Conservation (phyloP, 1,140 invertebrate species). For the Odontomachus brunneus region DNA sequence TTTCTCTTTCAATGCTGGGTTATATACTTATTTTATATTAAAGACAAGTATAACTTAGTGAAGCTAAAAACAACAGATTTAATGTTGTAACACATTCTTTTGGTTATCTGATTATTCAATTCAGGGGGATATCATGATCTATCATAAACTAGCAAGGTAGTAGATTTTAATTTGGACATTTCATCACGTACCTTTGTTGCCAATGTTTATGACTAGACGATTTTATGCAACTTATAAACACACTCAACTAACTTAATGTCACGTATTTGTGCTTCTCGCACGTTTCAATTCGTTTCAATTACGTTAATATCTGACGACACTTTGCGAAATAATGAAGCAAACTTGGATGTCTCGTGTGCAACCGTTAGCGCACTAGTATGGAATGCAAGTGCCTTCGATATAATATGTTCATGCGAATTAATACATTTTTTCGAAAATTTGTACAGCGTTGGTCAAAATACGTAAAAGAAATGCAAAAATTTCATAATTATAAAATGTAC, state of each 20-base stretch:
- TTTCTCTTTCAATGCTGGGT: too few relatives aligned
- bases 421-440: conserved; percentile 12
- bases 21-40: too few relatives aligned
- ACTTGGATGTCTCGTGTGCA: too few relatives aligned
- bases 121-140: too few relatives aligned
- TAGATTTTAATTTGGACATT: neutral
- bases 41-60: too few relatives aligned
- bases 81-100: too few relatives aligned
- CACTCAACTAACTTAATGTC: neutral
- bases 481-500: neutral
- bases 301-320: neutral
- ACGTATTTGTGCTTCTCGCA: neutral
- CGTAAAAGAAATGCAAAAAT: neutral
- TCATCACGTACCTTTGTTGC: neutral
- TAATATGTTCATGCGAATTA: neutral
- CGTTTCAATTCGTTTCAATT: neutral
- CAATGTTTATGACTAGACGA: neutral
- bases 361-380: too few relatives aligned
- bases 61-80: too few relatives aligned
- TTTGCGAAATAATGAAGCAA: neutral
- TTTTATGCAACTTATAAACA: neutral
- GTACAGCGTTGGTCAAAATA: neutral
- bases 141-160: neutral
- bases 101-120: too few relatives aligned
- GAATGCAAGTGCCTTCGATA: neutral